Base-by-base conservation (phyloP, 2,888 invertebrate genomes). In the Brachylomia viminalis region DNA sequence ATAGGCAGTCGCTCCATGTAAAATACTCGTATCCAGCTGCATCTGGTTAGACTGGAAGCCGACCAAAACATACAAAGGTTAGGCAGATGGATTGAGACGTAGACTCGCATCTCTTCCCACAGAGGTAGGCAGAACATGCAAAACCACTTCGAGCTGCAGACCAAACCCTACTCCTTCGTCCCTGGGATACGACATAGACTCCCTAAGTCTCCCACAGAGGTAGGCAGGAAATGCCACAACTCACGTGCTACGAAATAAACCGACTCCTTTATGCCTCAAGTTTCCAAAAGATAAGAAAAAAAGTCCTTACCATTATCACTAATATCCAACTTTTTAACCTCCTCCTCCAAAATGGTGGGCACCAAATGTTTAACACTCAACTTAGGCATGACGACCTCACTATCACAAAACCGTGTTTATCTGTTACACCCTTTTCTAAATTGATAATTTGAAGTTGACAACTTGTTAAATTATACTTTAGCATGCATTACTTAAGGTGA, bases 321-420 rank as follows among this genome's bases (percentile, higher is more conserved):
- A 0, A 23, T 59, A 52, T 86, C 52, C 67, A 83, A 65, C 11
- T 71, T 83, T 13, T 77, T 77, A 0, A 83, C 3, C 1, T 65
- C 64, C 10, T 83, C 83, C 8, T 86, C 86, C 2, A 77, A 61
- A 30, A 83, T 83, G 0, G 83, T 82, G 2, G 72, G 73, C 70
- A 77, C 86, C 1, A 73, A 0, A 75, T 82, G 67, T 58, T 42
- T 82, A 0, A 56, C 67, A 68, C 69, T 65, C 1, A 82, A 56
- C 33, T 58, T 77, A 8, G 67, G 42, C 83, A 73, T 83, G n/a
- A 3, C 15, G 10, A 30, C 6, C 4, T 49, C 7, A 47, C 2
- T 20, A n/a, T 33, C n/a, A 68, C 58, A n/a, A 71, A 49, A 47
- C 54, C 4, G 42, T 42, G 0, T 30, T 62, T 15, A 8, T 61